A percentile compares a stretch with the other conserved stretches of the same genome.
These are phyloP conservation scores for Galago senegalensis DNA, from an alignment of 2,797 vertebrate genomes.

Conservation along the genomic window DNA sequence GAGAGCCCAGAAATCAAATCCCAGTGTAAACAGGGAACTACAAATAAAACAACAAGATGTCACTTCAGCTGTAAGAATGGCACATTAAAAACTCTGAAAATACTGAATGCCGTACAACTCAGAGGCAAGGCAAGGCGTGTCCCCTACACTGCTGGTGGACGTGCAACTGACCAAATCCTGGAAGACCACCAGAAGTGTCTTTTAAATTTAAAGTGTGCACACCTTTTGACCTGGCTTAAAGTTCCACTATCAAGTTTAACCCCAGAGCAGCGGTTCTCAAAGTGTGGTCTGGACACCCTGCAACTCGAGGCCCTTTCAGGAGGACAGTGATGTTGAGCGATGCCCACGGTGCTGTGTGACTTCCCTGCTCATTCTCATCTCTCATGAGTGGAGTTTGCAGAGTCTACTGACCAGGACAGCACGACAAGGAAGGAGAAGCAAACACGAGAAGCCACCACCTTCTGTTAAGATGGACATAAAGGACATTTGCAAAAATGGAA, in stretches of 20 bases:
- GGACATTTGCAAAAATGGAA: background rate
- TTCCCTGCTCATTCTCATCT: background rate
- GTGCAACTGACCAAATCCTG: background rate
- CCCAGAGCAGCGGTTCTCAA: background rate
- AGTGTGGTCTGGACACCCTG: background rate
- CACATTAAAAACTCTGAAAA: background rate
- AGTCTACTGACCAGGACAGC: background rate
- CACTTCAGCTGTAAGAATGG: background rate
- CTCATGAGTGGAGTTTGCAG: background rate
- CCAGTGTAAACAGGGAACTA: background rate
- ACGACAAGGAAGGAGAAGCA: background rate
- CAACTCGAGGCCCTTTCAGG: background rate
- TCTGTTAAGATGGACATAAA: background rate
- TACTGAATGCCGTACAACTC: too few relatives aligned
- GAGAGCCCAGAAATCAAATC: background rate
- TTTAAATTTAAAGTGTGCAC: background rate
- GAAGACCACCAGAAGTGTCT: background rate
- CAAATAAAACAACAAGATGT: background rate
- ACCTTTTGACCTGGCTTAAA: background rate
- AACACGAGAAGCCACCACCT: background rate
- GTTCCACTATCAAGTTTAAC: background rate
- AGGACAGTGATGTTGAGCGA: background rate
- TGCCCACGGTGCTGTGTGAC: background rate
- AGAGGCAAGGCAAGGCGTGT: background rate
- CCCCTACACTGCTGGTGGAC: background rate